Conservation (phyloP, 2,113 vertebrate species). For the Triplophysa dalaica region DNA sequence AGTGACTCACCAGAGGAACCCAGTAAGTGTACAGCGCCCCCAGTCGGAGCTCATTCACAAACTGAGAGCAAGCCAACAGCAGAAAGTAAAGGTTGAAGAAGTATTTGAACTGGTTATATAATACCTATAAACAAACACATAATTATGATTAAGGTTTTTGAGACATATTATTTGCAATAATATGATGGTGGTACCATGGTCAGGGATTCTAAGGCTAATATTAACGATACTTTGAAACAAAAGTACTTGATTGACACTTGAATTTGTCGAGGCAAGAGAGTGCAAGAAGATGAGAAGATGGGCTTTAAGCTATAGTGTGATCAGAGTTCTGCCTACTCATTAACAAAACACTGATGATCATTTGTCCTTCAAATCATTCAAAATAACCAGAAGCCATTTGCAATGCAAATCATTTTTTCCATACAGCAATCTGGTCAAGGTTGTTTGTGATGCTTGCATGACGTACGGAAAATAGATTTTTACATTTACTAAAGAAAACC, state of each 20-base stretch:
- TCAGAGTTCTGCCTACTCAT: background rate
- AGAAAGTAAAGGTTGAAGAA: conserved; percentile 98
- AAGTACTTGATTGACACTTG: too few species aligned
- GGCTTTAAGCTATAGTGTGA: background rate
- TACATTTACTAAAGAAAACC: background rate
- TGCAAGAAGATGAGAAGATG: too few species aligned
- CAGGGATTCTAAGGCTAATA: too few species aligned
- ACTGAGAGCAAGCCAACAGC: conserved; percentile 95
- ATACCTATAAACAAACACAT: conserved; percentile 75
- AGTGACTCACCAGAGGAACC: conserved; percentile 91
- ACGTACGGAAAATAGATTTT: conserved; percentile 22
- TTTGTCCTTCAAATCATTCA: conserved; percentile 54
- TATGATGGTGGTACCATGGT: too few species aligned
- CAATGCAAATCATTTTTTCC: conserved; percentile 68
- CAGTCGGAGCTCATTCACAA: conserved; percentile 90
- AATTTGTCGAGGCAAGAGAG: too few species aligned
- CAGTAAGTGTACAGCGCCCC: conserved; percentile 96
- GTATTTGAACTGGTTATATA: conserved; percentile 98
- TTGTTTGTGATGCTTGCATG: background rate
- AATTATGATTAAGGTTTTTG: background rate
- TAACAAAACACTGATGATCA: conserved; percentile 10
- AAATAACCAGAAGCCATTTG: conserved; percentile 63
- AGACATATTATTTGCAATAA: too few species aligned
- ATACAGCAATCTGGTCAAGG: conserved; percentile 35
- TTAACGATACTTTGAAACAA: too few species aligned